Evolutionary conservation across 2,888 invertebrate genomes (phyloP).

Genomic region (Crepidodera aurea): DNA sequence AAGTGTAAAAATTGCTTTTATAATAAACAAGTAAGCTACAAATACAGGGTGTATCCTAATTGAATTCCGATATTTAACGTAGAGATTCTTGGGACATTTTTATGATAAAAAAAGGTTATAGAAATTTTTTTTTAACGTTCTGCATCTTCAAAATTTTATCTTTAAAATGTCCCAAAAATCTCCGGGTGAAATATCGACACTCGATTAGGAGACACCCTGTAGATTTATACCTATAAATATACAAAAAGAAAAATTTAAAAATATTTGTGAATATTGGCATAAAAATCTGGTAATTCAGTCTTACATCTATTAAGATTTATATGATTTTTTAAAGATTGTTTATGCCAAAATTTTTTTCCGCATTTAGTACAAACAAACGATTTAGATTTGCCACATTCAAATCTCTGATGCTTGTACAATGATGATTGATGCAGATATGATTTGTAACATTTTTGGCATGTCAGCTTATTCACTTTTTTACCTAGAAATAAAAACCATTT

Average conservation of each 20-base stretch:
- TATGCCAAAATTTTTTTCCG: constrained; percentile 28
- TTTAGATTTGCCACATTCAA: constrained; percentile 45
- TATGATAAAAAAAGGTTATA: no score
- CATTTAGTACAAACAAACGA: constrained; percentile 35
- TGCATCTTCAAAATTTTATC: no score
- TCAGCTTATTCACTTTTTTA: neutral
- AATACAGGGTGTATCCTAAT: no score
- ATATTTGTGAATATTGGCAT: neutral
- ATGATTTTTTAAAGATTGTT: constrained; percentile 27
- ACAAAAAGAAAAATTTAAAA: neutral
- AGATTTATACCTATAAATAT: no score
- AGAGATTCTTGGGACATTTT: no score
- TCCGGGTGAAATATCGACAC: no score
- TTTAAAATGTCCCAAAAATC: no score
- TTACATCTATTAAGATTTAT: constrained; percentile 27
- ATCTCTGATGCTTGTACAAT: constrained; percentile 44
- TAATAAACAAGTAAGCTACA: no score
- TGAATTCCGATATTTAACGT: no score
- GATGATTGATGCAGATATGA: constrained; percentile 43
- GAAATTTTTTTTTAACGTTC: neutral
- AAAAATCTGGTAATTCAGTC: neutral
- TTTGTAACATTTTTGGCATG: constrained; percentile 41
- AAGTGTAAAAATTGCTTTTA: no score
- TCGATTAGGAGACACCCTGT: no score
- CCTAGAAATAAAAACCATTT: neutral